A percentile compares a stretch with the other conserved stretches of the same genome.
phyloP scores from a whole-genome alignment of 2,113 vertebrate species.

The Pogonocichla stellata region DNA sequence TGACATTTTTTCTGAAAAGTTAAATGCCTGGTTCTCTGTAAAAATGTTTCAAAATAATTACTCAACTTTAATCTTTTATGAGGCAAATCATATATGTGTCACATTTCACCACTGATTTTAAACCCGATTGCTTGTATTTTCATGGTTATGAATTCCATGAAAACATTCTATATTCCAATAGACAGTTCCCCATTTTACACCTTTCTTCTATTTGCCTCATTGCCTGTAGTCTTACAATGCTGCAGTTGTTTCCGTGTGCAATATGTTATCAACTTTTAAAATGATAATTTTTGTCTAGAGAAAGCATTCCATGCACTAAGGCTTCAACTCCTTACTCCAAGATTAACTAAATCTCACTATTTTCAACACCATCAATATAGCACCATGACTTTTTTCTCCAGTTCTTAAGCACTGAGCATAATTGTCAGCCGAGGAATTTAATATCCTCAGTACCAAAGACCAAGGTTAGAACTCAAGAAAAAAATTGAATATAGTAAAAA shows the following conservation, averaged over 20 bases:
- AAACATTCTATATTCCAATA: not conserved
- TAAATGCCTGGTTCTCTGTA: not conserved
- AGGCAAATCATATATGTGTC: not conserved
- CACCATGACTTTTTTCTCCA: not conserved
- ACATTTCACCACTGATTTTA: not conserved
- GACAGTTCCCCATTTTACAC: not conserved
- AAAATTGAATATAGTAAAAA: constrained; percentile 6
- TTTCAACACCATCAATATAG: not conserved
- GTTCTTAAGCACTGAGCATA: not conserved
- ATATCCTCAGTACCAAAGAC: not conserved
- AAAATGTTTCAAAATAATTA: not conserved
- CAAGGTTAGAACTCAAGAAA: not conserved
- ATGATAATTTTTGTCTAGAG: not conserved
- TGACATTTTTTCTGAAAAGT: not conserved
- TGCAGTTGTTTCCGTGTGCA: not conserved
- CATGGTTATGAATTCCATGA: not conserved
- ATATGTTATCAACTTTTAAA: not conserved
- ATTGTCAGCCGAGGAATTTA: not conserved
- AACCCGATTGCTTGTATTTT: not conserved
- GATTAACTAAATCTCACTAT: not conserved
- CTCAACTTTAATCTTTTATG: fast-evolving
- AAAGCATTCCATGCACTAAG: not conserved
- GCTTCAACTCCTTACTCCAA: not conserved
- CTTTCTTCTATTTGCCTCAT: not conserved
- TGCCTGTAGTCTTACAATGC: not conserved